Evolutionary conservation across 2,888 invertebrate species (phyloP).

Genomic region (Steinernema scapterisci): DNA sequence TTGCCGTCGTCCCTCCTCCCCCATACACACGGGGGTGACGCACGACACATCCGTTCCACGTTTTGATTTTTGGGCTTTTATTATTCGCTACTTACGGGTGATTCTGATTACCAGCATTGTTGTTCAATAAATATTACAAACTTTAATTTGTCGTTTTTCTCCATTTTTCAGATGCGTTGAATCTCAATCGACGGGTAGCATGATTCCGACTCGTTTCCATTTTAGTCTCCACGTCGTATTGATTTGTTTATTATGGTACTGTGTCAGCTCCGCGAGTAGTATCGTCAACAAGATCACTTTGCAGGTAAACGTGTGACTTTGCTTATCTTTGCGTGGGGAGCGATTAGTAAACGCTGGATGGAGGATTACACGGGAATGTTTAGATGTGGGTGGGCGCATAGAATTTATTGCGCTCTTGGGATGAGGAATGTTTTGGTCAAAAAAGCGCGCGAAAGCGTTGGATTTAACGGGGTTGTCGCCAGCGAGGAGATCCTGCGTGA

Average conservation of each 20-base stretch:
- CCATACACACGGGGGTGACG: too few relatives aligned
- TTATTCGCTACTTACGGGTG: neutral
- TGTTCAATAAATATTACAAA: too few relatives aligned
- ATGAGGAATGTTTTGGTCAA: neutral
- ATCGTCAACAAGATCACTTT: conserved; percentile 57
- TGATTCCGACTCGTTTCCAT: conserved; percentile 19
- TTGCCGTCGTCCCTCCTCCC: neutral
- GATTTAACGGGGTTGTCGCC: neutral
- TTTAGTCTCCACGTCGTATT: conserved; percentile 47
- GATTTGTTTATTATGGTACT: conserved; percentile 55
- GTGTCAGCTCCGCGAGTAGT: conserved; percentile 44
- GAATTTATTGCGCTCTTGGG: neutral
- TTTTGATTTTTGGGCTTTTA: too few relatives aligned
- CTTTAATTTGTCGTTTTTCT: neutral
- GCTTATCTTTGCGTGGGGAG: neutral
- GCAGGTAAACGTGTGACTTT: conserved; percentile 43
- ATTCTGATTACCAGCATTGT: too few relatives aligned
- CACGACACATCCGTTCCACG: too few relatives aligned
- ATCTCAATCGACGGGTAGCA: neutral
- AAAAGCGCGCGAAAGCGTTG: neutral
- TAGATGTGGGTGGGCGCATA: too few relatives aligned
- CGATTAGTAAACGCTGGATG: neutral
- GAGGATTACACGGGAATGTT: neutral
- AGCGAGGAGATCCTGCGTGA: too few relatives aligned
- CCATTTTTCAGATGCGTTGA: conserved; percentile 25